A percentile compares a stretch with the other conserved stretches of the same genome.
phyloP scores from a whole-genome alignment of 2,888 invertebrate genomes.

The Trissolcus japonicus region DNA sequence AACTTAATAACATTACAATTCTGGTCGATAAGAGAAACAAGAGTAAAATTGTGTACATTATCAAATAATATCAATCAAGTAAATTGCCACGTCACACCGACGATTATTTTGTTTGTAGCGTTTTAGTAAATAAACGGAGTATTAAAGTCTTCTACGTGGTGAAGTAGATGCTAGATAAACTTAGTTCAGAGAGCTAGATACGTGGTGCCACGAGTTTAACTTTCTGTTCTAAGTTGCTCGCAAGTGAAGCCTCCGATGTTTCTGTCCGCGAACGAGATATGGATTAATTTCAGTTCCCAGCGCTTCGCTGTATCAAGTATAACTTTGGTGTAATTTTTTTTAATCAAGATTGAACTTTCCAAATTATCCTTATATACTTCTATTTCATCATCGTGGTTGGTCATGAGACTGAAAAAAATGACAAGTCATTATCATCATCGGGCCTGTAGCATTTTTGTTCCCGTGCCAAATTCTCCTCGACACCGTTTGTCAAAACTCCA shows the following conservation, averaged over 20 bases:
- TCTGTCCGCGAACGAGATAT: constrained; percentile 62
- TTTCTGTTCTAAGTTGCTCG: constrained; percentile 66
- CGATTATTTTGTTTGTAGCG: constrained; percentile 64
- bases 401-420: neutral
- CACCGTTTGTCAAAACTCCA: constrained; percentile 28
- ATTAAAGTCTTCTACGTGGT: constrained; percentile 55
- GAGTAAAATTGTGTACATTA: neutral
- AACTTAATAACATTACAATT: neutral
- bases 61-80: neutral
- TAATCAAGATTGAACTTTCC: constrained; percentile 50
- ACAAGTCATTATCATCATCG: constrained; percentile 20
- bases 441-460: constrained; percentile 5
- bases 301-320: constrained; percentile 67
- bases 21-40: neutral
- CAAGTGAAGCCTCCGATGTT: constrained; percentile 58
- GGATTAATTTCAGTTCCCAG: constrained; percentile 71
- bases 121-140: constrained; percentile 57
- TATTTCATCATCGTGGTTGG: neutral
- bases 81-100: constrained; percentile 56
- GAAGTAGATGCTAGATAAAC: constrained; percentile 60
- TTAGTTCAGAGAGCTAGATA: constrained; percentile 68
- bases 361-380: constrained; percentile 43
- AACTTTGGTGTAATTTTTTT: constrained; percentile 54
- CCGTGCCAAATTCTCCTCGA: constrained; percentile 25
- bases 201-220: constrained; percentile 64